A percentile compares a stretch with the other conserved stretches of the same genome.
Evolutionary conservation across 1,140 invertebrate species (phyloP).

Genomic region (Stegodyphus dumicola): DNA sequence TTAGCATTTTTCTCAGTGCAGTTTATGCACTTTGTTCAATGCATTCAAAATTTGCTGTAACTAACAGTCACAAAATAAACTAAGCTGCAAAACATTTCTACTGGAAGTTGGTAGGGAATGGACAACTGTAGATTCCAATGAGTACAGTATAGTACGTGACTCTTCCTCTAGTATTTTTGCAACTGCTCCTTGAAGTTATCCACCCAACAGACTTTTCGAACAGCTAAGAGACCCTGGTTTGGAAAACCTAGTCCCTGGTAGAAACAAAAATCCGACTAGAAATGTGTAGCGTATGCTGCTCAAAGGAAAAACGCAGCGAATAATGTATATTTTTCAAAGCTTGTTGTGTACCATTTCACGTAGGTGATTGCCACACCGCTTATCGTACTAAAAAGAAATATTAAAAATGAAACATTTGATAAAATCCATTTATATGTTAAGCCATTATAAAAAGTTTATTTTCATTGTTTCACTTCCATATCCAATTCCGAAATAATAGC

Average conservation of each 20-base stretch:
- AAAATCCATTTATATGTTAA: not conserved
- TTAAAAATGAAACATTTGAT: not conserved
- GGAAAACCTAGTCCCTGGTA: not conserved
- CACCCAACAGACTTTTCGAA: not conserved
- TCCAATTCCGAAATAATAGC: not conserved
- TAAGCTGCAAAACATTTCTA: not conserved
- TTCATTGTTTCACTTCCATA: not conserved
- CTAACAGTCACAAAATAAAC: not conserved
- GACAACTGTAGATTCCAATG: no score
- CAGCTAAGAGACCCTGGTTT: not conserved
- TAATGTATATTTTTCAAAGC: not conserved
- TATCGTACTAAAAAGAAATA: not conserved
- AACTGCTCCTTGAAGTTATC: not conserved
- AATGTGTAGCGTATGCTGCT: not conserved
- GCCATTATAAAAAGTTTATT: not conserved
- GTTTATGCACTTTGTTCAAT: slow-evolving; percentile 11
- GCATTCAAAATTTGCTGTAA: not conserved
- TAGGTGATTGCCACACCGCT: not conserved
- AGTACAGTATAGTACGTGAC: no score
- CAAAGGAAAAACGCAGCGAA: not conserved
- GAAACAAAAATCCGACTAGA: not conserved
- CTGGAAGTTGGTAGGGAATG: no score
- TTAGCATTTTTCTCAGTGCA: not conserved
- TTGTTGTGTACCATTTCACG: not conserved
- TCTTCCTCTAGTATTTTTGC: not conserved